Base-by-base conservation (phyloP, 1,140 invertebrate genomes). In the Temnothorax longispinosus region DNA sequence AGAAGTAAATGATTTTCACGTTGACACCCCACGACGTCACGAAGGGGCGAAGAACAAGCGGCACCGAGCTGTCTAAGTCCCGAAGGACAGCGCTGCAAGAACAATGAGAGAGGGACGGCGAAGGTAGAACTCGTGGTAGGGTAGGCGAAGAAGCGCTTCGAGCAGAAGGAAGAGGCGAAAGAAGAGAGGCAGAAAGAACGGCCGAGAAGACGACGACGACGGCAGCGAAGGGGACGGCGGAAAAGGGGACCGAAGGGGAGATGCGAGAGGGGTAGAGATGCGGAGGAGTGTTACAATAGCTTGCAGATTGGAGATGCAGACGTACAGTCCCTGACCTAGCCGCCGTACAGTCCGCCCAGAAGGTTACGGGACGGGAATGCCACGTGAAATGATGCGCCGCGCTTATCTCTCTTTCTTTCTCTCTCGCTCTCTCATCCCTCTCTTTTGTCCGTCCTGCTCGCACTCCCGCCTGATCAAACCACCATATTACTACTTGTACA, bases 401-500 rank as follows among this genome's bases (percentile, higher is more conserved):
- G 41, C 21, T 69, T 67, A 44, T 67, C 38, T 67, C 38, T 65
- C 10, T 11, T 6, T 41, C 62, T 4, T 15, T 21, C 18, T 41
- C 18, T 18, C 18, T 41, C 62, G 41, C 35, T 11, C 35, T 67
- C n/a, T 65, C 10, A 10, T 21, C 18, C 15, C 13, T 10, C n/a
- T 35, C 77, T 64, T 13, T 27, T 10, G 27, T 13, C 50, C 1
- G 4, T 41, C 38, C 10, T 44, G n/a, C 58, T 18, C 15, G n/a
- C n/a, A 41, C 60, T 47, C 54, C 41, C 62, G 74, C 5, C 87
- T 32, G 77, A 85, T 77, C 78, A 90, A 90, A 88, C 54, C 71
- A 69, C 89, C 86, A 92, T 94, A 91, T 93, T 93, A 94, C 90
- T 94, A 92, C 93, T 94, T 93, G 90, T 90, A 87, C 90, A 90